phyloP scores from a whole-genome alignment of 2,113 vertebrate species.

The Hylia prasina region DNA sequence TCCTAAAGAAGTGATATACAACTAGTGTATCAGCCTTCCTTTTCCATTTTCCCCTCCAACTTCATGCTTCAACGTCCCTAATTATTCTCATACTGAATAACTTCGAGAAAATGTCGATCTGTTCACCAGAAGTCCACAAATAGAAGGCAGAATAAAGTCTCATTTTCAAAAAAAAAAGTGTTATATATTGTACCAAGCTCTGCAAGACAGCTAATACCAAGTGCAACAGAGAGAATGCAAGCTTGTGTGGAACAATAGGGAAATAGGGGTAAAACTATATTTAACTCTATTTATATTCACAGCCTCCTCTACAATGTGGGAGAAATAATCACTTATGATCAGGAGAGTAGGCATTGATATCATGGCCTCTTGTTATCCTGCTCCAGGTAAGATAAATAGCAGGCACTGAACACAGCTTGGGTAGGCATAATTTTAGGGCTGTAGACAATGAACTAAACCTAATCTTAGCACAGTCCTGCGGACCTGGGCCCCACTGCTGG shows the following conservation, averaged over 20 bases:
- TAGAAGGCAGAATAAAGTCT: neutral
- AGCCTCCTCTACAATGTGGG: neutral
- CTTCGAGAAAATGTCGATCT: neutral
- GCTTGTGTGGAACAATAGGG: neutral
- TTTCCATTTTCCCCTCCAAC: neutral
- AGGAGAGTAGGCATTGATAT: neutral
- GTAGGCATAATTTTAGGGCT: neutral
- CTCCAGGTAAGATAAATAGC: neutral
- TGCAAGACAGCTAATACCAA: neutral
- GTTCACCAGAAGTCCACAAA: neutral
- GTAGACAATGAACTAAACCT: neutral
- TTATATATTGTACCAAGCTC: neutral
- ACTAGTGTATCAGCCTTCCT: neutral
- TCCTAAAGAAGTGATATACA: neutral
- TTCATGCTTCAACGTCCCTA: neutral
- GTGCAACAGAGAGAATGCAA: neutral
- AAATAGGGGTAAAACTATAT: neutral
- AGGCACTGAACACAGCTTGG: neutral
- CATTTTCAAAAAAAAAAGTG: neutral
- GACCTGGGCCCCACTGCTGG: fast-evolving
- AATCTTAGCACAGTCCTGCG: neutral
- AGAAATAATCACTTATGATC: neutral
- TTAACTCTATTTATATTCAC: constrained; percentile 15
- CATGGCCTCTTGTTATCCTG: neutral
- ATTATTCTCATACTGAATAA: constrained; percentile 12